Evolutionary conservation across 2,113 vertebrate species (phyloP), one percentile per base, ranked within the genome.

Genomic region (Eretmochelys imbricata): DNA sequence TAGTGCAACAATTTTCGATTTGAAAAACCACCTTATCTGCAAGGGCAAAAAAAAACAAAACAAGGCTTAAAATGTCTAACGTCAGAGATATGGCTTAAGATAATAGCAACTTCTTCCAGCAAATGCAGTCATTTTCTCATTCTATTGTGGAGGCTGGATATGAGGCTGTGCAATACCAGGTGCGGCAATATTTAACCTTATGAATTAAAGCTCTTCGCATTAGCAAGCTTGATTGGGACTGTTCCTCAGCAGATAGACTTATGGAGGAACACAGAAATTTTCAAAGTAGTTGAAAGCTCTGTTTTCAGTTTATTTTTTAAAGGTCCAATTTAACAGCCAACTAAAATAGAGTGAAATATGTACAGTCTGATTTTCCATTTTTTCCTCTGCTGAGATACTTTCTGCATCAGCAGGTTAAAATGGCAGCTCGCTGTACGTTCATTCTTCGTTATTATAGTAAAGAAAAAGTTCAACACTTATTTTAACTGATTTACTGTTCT

Each of bases 1-100:
- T 46, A 76, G 42, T 46, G 72, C 9, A 76, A 27, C 24, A 76
- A 24, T 76, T 46, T 46, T 76, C 72, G 46, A 22, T 22, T 76
- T 76, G 94, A 95, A 93, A 94, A 94, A 95, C 92, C 75, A 81
- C 42, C 57, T 91, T 62, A 59, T 91, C 80, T 65, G 91, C 89
- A 93, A 85, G 89, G 88, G 59, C 29, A 46, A 48, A 82, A 84
- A 81, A 91, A 88, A 46, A 48, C 80, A 84, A 94, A 94, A 95
- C n/a, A 93, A 81, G 84, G 90, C 82, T 46, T 46, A 46, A 76
- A 76, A 76, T 42, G 24, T 46, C 38, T 46, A 76, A 27, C 3
- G 5, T 46, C 24, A 76, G 72, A 46, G 38, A 25, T 76, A 27
- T 46, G 11, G 22, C 10, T 76, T 76, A 76, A 42, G 38, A 25